Evolutionary conservation across 1,140 invertebrate genomes (phyloP).

Genomic region (Bombus affinis): DNA sequence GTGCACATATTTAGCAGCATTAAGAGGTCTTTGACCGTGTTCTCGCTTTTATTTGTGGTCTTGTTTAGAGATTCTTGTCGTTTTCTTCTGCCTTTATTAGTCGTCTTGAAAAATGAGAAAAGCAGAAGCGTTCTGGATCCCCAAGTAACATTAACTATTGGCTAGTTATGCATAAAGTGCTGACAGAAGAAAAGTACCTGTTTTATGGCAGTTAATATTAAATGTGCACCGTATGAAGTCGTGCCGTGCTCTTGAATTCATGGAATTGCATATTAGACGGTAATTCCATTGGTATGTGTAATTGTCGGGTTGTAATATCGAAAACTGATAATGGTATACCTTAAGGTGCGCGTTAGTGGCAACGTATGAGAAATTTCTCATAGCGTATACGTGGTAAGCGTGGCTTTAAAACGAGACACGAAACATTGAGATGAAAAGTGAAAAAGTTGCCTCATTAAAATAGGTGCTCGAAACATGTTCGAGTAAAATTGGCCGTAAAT

Average conservation of each 20-base stretch:
- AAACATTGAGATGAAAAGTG: constrained; percentile 1
- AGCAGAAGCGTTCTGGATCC: neutral
- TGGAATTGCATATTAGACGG: constrained; percentile 4
- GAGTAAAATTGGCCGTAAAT: neutral
- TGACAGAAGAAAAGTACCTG: neutral
- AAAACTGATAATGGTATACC: constrained; percentile 12
- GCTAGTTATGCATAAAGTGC: neutral
- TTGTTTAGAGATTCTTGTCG: neutral
- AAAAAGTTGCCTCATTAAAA: constrained; percentile 1
- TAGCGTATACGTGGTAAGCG: neutral
- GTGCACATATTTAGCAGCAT: neutral
- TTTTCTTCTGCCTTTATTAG: neutral
- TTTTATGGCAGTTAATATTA: constrained; percentile 1
- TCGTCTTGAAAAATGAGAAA: neutral
- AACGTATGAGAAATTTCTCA: constrained; percentile 8
- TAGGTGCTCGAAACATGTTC: neutral
- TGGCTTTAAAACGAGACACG: neutral
- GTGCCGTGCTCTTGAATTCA: neutral
- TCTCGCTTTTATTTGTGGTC: constrained; percentile 5
- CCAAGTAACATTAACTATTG: neutral
- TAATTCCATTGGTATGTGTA: constrained; percentile 6
- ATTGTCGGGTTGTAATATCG: neutral
- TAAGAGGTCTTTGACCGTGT: constrained; percentile 1
- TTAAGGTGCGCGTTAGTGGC: neutral
- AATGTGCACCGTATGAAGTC: neutral